Conservation (phyloP, 2,113 vertebrate species). For the Rhinichthys klamathensis region DNA sequence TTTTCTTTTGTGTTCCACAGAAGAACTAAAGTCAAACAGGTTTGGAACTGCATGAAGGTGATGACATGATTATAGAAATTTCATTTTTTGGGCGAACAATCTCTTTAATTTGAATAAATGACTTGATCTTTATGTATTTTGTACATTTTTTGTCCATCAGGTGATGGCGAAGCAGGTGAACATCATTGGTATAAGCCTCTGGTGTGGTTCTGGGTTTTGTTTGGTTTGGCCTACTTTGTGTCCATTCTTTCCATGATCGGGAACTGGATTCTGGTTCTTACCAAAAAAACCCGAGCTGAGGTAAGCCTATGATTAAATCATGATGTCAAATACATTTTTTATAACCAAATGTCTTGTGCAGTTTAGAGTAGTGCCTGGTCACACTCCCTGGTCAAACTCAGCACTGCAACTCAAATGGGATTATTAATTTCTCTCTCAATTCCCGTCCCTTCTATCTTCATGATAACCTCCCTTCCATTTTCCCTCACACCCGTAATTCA, state of each 20-base stretch:
- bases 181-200: constrained; percentile 86
- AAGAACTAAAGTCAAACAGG: background rate
- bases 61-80: background rate
- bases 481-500: constrained; percentile 7
- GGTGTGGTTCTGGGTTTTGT: constrained; percentile 92
- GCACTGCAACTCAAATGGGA: background rate
- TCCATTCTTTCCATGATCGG: constrained; percentile 90
- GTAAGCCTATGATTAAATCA: constrained; percentile 51
- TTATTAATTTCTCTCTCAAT: constrained; percentile 30
- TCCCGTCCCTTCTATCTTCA: constrained; percentile 28
- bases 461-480: background rate
- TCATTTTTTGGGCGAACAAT: background rate
- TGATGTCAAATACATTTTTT: background rate
- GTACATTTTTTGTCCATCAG: constrained; percentile 50
- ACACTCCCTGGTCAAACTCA: constrained; percentile 18
- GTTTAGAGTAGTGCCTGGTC: background rate
- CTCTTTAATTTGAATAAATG: background rate
- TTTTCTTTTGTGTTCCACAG: background rate
- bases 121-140: background rate
- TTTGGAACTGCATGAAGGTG: background rate
- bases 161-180: constrained; percentile 64
- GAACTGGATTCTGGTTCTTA: constrained; percentile 89
- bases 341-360: background rate
- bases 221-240: constrained; percentile 91
- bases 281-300: constrained; percentile 84